Evolutionary conservation across 2,113 vertebrate genomes (phyloP).

Genomic region (Dicaeum eximium): DNA sequence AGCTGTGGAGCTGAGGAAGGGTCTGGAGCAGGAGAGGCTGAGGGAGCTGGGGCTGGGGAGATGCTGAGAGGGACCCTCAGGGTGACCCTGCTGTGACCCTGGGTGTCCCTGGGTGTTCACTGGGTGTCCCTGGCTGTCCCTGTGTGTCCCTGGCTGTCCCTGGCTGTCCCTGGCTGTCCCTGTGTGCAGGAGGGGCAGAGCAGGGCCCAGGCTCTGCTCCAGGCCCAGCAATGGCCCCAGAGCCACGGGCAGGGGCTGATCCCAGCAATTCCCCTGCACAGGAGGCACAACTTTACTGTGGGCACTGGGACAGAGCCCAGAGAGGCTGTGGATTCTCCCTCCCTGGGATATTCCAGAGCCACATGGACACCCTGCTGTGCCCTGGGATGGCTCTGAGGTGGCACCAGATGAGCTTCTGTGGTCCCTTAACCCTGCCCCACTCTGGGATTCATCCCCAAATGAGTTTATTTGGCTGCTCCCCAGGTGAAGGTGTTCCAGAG

Average conservation of each 20-base stretch:
- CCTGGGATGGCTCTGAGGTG: background rate
- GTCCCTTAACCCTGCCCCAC: background rate
- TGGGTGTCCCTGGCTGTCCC: background rate
- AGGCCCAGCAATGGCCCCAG: background rate
- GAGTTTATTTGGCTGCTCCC: background rate
- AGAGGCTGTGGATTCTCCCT: background rate
- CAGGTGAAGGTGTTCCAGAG: background rate
- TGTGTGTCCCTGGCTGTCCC: background rate
- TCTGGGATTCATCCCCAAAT: rapidly evolving
- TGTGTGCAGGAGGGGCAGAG: background rate
- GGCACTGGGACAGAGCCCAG: background rate
- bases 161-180: rapidly evolving
- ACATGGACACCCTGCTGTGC: background rate
- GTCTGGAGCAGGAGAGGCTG: background rate
- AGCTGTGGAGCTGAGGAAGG: background rate
- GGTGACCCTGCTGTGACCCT: no score
- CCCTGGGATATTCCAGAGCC: background rate
- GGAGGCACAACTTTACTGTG: background rate
- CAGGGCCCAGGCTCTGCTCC: background rate
- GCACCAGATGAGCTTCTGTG: background rate
- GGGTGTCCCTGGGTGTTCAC: no score
- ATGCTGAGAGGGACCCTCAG: background rate
- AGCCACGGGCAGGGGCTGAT: background rate
- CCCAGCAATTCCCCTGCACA: background rate
- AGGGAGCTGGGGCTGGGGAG: background rate